Evolutionary conservation across 2,113 vertebrate species (phyloP).

Genomic region (Galbula dea): DNA sequence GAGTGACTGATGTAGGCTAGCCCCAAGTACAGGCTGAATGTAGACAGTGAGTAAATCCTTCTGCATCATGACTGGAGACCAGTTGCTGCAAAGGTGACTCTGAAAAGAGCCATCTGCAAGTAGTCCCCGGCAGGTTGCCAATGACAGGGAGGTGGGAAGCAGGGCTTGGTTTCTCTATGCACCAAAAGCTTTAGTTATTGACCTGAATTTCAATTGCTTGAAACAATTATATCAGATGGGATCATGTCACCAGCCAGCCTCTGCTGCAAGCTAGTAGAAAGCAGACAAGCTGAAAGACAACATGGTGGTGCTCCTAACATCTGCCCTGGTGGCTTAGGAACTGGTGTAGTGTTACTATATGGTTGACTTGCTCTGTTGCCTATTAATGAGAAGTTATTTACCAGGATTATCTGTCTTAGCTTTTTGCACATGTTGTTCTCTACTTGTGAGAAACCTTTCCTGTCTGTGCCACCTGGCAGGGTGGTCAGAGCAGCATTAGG

Average conservation of each 20-base stretch:
- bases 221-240: neutral
- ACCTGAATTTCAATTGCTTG: neutral
- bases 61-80: neutral
- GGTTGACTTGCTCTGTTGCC: neutral
- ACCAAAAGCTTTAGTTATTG: neutral
- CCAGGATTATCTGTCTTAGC: neutral
- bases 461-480: neutral
- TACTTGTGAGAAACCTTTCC: neutral
- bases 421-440: neutral
- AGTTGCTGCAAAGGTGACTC: neutral
- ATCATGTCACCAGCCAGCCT: neutral
- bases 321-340: neutral
- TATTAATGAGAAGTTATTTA: constrained; percentile 22
- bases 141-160: neutral
- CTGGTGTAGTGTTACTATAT: neutral
- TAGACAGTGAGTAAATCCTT: neutral
- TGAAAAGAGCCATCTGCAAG: neutral
- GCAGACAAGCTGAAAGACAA: neutral
- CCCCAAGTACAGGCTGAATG: too few relatives aligned
- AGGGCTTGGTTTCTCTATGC: neutral
- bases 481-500: neutral
- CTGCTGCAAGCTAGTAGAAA: neutral
- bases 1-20: too few relatives aligned
- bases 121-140: neutral
- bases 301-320: neutral